Evolutionary conservation across 2,888 invertebrate genomes (phyloP), one percentile per base, ranked within the genome.

Genomic region (Rhaphigaster nebulosa): DNA sequence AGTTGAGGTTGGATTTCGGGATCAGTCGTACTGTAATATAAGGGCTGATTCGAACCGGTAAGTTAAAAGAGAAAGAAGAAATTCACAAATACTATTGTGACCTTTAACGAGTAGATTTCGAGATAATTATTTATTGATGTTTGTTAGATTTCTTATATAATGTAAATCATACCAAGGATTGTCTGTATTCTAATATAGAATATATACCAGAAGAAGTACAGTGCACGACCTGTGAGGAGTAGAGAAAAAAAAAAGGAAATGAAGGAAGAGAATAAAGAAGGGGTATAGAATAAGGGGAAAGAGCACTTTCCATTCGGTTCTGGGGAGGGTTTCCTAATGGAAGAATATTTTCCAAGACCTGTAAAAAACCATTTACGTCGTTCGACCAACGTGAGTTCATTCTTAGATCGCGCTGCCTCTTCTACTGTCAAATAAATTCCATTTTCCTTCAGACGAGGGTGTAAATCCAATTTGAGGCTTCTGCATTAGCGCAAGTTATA

Each of bases 401-500:
- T 76, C 70, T 76, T 76, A 76, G 70, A 76, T 76, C 70, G 70
- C 34, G 70, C 70, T 76, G 38, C 70, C 70, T 76, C 70, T 76
- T 76, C 70, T n/a, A 38, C 70, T 76, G 70, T 76, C 34, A 76
- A 76, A 76, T 76, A 76, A 76, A 76, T 76, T 76, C 38, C 38
- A 76, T 76, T 76, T 76, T 76, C 70, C 70, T 38, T 76, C 20
- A 34, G 70, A 20, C 70, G 18, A 38, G 20, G 70, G 38, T 76
- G 70, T 76, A 76, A 38, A 76, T 76, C 34, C 70, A 76, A 34
- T 76, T 76, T 76, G 34, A 76, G 38, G 20, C 70, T 34, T 38
- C 34, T 38, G 20, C 70, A 23, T 76, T 76, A 76, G 20, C 23
- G 34, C 70, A 38, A 76, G 38, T 76, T 76, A 38, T 76, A 4